phyloP scores from a whole-genome alignment of 2,113 vertebrate species.

The Spea bombifrons region DNA sequence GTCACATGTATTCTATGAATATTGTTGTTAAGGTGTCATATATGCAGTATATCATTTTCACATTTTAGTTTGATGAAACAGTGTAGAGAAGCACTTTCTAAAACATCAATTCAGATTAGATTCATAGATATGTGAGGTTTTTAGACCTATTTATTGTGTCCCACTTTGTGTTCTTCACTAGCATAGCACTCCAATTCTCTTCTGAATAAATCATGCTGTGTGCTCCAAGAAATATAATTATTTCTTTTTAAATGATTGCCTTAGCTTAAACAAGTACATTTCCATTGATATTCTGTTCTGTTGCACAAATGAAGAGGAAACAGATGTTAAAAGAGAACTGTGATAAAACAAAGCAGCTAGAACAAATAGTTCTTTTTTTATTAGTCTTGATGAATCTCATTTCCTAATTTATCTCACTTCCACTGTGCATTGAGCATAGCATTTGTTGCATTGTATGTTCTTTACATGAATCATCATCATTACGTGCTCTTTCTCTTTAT shows the following conservation, averaged over 20 bases:
- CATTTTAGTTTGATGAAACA: no score
- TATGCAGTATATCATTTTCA: no score
- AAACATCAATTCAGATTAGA: no score
- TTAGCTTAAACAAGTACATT: slow-evolving; percentile 39
- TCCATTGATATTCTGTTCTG: slow-evolving; percentile 43
- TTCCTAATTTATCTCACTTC: slow-evolving; percentile 44
- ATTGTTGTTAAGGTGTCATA: no score
- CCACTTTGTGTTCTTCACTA: slow-evolving; percentile 11
- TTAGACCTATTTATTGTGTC: background rate
- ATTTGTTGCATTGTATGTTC: slow-evolving; percentile 32
- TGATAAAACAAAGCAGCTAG: slow-evolving; percentile 37
- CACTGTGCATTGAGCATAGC: slow-evolving; percentile 34
- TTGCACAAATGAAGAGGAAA: slow-evolving; percentile 34
- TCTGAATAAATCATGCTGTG: slow-evolving; percentile 20
- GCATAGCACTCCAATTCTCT: slow-evolving; percentile 11
- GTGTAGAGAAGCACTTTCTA: no score
- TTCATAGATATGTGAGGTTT: no score
- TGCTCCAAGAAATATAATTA: slow-evolving; percentile 36
- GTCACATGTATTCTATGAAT: no score
- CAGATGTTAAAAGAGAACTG: slow-evolving; percentile 37
- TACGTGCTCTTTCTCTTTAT: slow-evolving; percentile 37
- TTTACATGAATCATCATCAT: slow-evolving; percentile 40
- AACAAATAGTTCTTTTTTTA: slow-evolving; percentile 41
- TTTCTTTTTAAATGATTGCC: slow-evolving; percentile 33
- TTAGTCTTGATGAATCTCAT: slow-evolving; percentile 42